These are phyloP conservation scores for Lota lota DNA, from an alignment of 2,113 vertebrate species.

Conservation along the genomic window DNA sequence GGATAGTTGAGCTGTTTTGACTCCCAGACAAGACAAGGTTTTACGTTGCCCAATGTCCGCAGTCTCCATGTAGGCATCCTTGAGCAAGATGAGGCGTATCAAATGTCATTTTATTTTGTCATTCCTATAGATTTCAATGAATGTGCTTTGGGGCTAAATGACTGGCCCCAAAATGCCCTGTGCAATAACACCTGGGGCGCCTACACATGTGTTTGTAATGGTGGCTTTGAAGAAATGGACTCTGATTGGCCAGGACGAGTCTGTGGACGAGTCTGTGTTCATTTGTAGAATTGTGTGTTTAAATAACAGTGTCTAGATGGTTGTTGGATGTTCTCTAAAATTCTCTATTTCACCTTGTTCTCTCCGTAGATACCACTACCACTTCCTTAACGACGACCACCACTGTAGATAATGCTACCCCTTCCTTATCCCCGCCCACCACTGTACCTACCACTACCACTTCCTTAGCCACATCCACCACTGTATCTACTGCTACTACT, in stretches of 20 bases:
- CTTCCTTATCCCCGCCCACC: not conserved
- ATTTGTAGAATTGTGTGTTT: not conserved
- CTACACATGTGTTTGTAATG: conserved; percentile 74
- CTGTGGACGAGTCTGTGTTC: conserved; percentile 48
- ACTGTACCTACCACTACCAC: not conserved
- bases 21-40: not conserved
- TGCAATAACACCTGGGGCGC: conserved; percentile 77
- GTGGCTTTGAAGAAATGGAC: conserved; percentile 52
- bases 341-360: no score
- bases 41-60: not conserved
- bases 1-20: no score
- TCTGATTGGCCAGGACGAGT: conserved; percentile 69
- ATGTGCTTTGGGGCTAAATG: conserved; percentile 65
- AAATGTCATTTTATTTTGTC: not conserved
- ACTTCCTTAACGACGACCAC: not conserved
- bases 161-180: conserved; percentile 70
- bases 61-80: no score
- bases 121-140: conserved; percentile 76
- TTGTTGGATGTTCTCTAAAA: not conserved
- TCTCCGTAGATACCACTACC: not conserved
- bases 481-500: not conserved
- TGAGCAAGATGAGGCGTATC: no score
- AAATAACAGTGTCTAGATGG: not conserved
- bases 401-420: not conserved
- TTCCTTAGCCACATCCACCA: not conserved